Evolutionary conservation across 2,888 invertebrate species (phyloP), one percentile per base, ranked within the genome.

Genomic region (Apoda limacodes): DNA sequence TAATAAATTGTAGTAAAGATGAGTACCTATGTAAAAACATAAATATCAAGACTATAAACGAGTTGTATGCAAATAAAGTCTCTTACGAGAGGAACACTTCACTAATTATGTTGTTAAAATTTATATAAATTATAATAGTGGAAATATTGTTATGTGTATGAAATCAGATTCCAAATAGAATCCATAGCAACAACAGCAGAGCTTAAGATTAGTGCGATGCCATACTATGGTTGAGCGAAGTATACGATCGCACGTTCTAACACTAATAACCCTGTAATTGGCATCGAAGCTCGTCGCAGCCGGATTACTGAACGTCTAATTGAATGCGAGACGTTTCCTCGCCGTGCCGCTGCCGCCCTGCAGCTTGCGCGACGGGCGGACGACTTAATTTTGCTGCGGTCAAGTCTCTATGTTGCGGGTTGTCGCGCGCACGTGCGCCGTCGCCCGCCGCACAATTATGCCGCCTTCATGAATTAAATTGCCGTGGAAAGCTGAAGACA

Each of bases 261-360:
- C 68, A 71, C 76, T 80, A 80, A 80, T 80, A 80, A 70, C 78
- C 60, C 67, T 55, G 75, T 80, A 80, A 80, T 80, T 80, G 78
- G 78, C 74, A 78, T 78, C 72, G 78, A 69, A 76, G 78, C 78
- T 76, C 66, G 66, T 69, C 69, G 69, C 70, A 67, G 70, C 66
- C 60, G 78, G 78, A 80, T 80, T 80, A 80, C 74, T 69, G 67
- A 69, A 65, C 78, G 66, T 76, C 76, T 80, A 80, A 80, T 80
- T 80, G 78, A 78, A 78, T 80, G 74, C 75, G 74, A 75, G 74
- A 67, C 68, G 67, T 48, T 64, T 51, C 53, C 60, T 54, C 52
- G 52, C 60, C 49, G 49, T 47, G 50, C 45, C 19, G 30, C 25
- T 20, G 37, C 42, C 52, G 55, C 55, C 57, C 50, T 52, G 41